Evolutionary conservation across 2,113 vertebrate species (phyloP).

Genomic region (Pollachius pollachius): DNA sequence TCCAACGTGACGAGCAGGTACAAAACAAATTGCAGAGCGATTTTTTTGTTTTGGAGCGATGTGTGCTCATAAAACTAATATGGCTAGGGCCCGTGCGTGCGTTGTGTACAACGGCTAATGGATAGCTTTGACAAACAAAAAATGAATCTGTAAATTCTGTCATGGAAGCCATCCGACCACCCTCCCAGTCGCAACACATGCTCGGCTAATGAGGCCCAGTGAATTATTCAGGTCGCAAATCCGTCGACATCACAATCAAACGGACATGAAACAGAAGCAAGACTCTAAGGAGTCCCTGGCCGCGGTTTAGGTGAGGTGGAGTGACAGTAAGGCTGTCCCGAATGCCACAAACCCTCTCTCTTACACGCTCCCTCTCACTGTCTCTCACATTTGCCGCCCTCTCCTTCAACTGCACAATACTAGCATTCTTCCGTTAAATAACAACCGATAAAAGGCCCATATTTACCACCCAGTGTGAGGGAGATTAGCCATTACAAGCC

Average conservation of each 20-base stretch:
- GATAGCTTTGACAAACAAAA: constrained; percentile 30
- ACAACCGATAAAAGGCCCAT: neutral
- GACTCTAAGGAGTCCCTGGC: constrained; percentile 28
- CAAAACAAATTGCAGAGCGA: too few relatives aligned
- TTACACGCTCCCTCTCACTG: neutral
- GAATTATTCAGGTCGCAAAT: constrained; percentile 47
- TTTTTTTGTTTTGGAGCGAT: too few relatives aligned
- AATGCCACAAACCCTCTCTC: neutral
- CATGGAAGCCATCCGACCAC: constrained; percentile 32
- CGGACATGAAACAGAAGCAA: constrained; percentile 44
- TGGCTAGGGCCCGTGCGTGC: neutral
- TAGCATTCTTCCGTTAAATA: constrained; percentile 18
- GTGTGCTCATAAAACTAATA: too few relatives aligned
- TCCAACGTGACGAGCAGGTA: too few relatives aligned
- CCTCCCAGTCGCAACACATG: constrained; percentile 23
- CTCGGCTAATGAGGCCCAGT: constrained; percentile 28
- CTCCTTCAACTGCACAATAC: neutral
- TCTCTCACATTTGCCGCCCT: neutral
- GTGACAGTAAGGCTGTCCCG: constrained; percentile 15
- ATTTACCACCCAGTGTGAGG: too few relatives aligned
- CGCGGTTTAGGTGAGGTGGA: constrained; percentile 26
- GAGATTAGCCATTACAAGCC: too few relatives aligned
- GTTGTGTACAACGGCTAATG: constrained; percentile 20
- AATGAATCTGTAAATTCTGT: neutral
- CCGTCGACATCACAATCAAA: constrained; percentile 49